Percentiles rank a stretch among this genome's conserved stretches.
These are phyloP conservation scores for Chelmon rostratus DNA, from an alignment of 2,797 vertebrate genomes.

Conservation along the genomic window DNA sequence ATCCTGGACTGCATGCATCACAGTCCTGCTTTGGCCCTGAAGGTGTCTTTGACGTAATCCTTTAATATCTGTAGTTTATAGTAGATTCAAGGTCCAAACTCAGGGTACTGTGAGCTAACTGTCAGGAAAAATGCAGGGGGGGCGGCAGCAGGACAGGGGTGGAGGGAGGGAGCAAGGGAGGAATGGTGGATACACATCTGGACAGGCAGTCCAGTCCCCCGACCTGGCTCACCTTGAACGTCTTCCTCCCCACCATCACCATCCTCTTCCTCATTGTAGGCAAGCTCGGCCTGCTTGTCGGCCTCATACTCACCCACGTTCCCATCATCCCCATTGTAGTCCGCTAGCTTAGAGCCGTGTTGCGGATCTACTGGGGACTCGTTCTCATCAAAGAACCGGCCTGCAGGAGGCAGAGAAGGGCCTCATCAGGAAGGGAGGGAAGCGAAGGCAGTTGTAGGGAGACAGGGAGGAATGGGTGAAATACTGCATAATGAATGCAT, in stretches of 20 bases:
- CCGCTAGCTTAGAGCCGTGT: slow-evolving; percentile 99
- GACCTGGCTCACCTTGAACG: slow-evolving; percentile 98
- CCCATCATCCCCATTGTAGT: slow-evolving; percentile 99
- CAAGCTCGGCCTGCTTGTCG: slow-evolving; percentile 99
- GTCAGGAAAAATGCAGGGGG: slow-evolving; percentile 59
- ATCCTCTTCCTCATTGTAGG: slow-evolving; percentile 99
- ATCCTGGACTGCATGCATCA: slow-evolving; percentile 24
- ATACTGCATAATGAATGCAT: slow-evolving; percentile 52
- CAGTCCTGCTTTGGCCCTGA: slow-evolving; percentile 39
- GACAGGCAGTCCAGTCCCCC: slow-evolving; percentile 76
- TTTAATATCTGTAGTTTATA: slow-evolving; percentile 18
- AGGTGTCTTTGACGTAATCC: slow-evolving; percentile 24
- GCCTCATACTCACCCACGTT: slow-evolving; percentile 99
- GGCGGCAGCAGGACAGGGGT: slow-evolving; percentile 67
- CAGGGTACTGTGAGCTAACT: slow-evolving; percentile 79
- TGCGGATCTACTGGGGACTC: slow-evolving; percentile 99
- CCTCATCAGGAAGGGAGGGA: slow-evolving; percentile 86
- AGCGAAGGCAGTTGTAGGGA: slow-evolving; percentile 72
- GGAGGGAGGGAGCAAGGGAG: slow-evolving; percentile 75
- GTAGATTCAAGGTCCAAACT: slow-evolving; percentile 66
- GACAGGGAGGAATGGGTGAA: slow-evolving; percentile 54
- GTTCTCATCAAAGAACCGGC: slow-evolving; percentile 99
- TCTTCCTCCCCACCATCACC: slow-evolving; percentile 99
- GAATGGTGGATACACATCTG: slow-evolving; percentile 82
- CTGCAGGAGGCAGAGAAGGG: slow-evolving; percentile 95